phyloP scores from a whole-genome alignment of 1,140 invertebrate genomes.

The Ptiloglossa arizonensis region DNA sequence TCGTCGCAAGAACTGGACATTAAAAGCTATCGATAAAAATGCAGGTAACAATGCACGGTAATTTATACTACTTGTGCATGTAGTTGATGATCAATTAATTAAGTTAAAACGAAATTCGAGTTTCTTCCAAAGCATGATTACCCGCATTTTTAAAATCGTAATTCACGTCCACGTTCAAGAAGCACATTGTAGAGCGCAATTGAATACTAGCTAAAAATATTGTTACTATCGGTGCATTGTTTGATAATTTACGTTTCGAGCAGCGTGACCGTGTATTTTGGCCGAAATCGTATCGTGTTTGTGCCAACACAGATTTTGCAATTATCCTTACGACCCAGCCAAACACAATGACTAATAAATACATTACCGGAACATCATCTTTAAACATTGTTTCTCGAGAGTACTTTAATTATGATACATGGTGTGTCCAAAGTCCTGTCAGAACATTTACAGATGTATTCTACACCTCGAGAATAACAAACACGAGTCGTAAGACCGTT shows the following conservation, averaged over 20 bases:
- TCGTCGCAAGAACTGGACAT: neutral
- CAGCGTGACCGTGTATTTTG: neutral
- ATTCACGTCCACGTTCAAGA: neutral
- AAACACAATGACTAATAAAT: neutral
- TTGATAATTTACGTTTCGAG: neutral
- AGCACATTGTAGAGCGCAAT: neutral
- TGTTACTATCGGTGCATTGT: neutral
- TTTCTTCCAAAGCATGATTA: no score
- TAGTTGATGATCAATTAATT: no score
- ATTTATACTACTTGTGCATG: no score
- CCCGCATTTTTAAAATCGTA: neutral
- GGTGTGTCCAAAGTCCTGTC: no score
- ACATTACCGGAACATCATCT: neutral
- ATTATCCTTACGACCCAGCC: neutral
- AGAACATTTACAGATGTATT: no score
- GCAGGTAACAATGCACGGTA: neutral
- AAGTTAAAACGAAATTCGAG: no score
- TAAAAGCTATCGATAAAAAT: neutral
- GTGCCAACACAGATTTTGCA: conserved; percentile 39
- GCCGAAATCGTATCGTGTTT: neutral
- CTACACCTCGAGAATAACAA: no score
- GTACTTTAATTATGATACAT: no score
- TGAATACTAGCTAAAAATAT: neutral
- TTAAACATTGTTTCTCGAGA: neutral
- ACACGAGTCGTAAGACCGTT: no score